Base-by-base conservation (phyloP, 1,140 invertebrate species). In the Polypedilum pembai region DNA sequence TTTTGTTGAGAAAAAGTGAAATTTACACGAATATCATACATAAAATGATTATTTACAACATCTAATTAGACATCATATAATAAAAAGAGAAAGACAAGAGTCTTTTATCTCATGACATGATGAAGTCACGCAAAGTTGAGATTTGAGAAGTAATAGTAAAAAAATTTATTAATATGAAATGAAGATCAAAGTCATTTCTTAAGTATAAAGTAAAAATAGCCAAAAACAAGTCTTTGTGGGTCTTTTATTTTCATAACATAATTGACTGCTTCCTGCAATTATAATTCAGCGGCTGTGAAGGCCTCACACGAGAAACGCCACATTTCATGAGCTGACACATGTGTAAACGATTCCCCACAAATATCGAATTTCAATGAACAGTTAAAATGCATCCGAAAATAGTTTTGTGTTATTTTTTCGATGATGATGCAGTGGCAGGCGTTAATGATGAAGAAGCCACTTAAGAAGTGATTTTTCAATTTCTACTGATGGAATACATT, bases 161-260 rank as follows among this genome's bases (percentile, higher is more conserved):
- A 33, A 33, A 33, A 56, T 56, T 4, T 56, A 15, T 56, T 56
- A 12, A 56, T n/a, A 15, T 4, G n/a, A 56, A 56, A 15, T 56
- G 45, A 56, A 56, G n/a, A 56, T 12, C 24, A 33, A 33, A 33
- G 24, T 33, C 24, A 56, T n/a, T 56, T 56, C 12, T 56, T 56
- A 56, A 56, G 45, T 56, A 12, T 56, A 4, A n/a, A n/a, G 15
- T n/a, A 56, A n/a, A 56, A 56, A 56, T 56, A 56, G 45, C 45
- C 45, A n/a, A 56, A 56, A 56, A 56, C 2, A 56, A 56, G n/a
- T 56, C 45, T 18, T 69, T 69, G 17, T 18, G 17, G 65, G 65
- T 69, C 65, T 69, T 56, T 69, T 69, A 69, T 69, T 69, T 69
- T 69, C 20, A 69, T 69, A 69, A 69, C 65, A 69, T 69, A 69